Evolutionary conservation across 2,113 vertebrate genomes (phyloP), one percentile per base, ranked within the genome.

Genomic region (Sinocyclocheilus anophthalmus): DNA sequence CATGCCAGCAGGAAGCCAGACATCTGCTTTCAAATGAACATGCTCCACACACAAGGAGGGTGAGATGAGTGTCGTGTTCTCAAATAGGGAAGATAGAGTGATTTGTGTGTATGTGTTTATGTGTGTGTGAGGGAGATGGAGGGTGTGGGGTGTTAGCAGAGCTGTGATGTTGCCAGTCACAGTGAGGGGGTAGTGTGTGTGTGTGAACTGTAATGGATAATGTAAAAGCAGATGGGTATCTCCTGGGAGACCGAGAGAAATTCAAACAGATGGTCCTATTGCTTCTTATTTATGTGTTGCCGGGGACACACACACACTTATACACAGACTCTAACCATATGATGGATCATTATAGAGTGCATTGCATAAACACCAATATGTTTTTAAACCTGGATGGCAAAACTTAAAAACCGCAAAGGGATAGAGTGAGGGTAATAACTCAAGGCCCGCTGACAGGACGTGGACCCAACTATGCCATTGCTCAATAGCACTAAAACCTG

Each of bases 261-360:
- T 96, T 96, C 96, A 94, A 98, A 96, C 98, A 99, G 98, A 99
- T 99, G 98, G 98, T 94, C 96, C 96, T 96, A 97, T 96, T 96
- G 96, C 96, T 90, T 94, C 95, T 98, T 97, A 97, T 99, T 98
- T 99, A 98, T 98, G 96, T 96, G 96, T 94, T 95, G 95, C 95
- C 93, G 94, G 93, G 88, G 70, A 45, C 84, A 80, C 81, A 76
- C 75, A 65, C 76, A 81, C 76, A 83, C 72, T 55, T 65, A 82
- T n/a, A 33, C 16, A 70, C 57, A 80, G 30, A 67, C 59, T 22
- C 76, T n/a, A 88, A 76, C 94, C 93, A 95, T 96, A 97, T 98
- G 97, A 99, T 99, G 96, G 96, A 97, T 99, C 97, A 98, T 98
- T 98, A 98, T 95, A 95, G 96, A 95, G 93, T 94, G 95, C 94